Evolutionary conservation across 2,113 vertebrate genomes (phyloP).

Genomic region (Lepus europaeus): DNA sequence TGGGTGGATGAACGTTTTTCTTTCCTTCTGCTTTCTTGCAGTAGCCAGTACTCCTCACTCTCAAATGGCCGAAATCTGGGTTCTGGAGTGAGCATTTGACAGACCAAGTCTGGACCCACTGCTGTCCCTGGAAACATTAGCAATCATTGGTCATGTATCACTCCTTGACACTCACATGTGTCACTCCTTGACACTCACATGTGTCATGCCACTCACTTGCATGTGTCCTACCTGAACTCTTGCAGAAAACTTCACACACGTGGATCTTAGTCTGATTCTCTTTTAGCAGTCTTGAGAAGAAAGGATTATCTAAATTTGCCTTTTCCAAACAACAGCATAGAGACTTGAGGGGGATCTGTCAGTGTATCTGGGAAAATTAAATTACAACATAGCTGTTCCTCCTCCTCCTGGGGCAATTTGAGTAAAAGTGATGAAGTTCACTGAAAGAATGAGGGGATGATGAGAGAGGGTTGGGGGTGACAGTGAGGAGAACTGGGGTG

Average conservation of each 20-base stretch:
- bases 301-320: neutral
- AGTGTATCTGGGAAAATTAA: neutral
- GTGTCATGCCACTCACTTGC: neutral
- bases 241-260: neutral
- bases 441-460: neutral
- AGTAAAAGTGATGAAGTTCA: neutral
- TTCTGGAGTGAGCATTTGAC: neutral
- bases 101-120: neutral
- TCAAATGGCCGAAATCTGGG: accelerated
- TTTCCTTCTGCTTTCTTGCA: neutral
- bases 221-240: neutral
- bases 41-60: neutral
- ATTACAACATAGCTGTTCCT: neutral
- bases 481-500: neutral
- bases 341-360: neutral
- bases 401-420: neutral
- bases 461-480: too few relatives aligned
- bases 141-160: neutral
- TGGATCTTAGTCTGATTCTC: neutral
- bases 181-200: neutral
- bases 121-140: neutral
- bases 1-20: neutral
- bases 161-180: too few relatives aligned
- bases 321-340: neutral
- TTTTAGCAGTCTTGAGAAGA: neutral